A percentile compares a stretch with the other conserved stretches of the same genome.
These are phyloP conservation scores for Dendrolimus pini DNA, from an alignment of 2,888 invertebrate species.

Conservation along the genomic window DNA sequence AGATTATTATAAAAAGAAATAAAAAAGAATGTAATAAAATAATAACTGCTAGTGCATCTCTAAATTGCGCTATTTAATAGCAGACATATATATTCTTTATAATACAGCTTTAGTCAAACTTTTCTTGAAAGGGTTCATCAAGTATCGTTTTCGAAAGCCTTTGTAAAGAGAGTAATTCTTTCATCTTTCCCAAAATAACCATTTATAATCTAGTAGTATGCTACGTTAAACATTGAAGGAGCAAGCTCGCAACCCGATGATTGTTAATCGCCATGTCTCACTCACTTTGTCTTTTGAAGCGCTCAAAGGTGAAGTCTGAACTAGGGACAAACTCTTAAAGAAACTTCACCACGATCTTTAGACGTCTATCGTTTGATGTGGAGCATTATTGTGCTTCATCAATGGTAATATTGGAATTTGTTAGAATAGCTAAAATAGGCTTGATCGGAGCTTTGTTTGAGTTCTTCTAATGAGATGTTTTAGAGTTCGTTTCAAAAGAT, in stretches of 20 bases:
- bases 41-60: too few relatives aligned
- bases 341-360: background rate
- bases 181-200: too few relatives aligned
- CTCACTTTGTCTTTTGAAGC: background rate
- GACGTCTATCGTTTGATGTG: background rate
- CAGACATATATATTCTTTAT: too few relatives aligned
- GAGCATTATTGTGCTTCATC: background rate
- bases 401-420: background rate
- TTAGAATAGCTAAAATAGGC: background rate
- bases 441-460: background rate
- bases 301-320: background rate
- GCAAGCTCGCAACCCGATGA: background rate
- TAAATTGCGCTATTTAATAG: too few relatives aligned
- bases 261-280: background rate
- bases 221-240: background rate
- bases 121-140: too few relatives aligned
- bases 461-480: background rate
- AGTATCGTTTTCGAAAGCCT: too few relatives aligned
- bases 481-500: background rate
- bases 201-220: too few relatives aligned
- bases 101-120: too few relatives aligned
- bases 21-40: too few relatives aligned
- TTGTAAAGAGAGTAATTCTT: too few relatives aligned
- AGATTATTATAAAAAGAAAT: too few relatives aligned
- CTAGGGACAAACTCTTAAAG: background rate